A percentile compares a stretch with the other conserved stretches of the same genome.
Conservation (phyloP, 53 echinoderm and acorn worm genomes). For the Patiria pectinifera region DNA sequence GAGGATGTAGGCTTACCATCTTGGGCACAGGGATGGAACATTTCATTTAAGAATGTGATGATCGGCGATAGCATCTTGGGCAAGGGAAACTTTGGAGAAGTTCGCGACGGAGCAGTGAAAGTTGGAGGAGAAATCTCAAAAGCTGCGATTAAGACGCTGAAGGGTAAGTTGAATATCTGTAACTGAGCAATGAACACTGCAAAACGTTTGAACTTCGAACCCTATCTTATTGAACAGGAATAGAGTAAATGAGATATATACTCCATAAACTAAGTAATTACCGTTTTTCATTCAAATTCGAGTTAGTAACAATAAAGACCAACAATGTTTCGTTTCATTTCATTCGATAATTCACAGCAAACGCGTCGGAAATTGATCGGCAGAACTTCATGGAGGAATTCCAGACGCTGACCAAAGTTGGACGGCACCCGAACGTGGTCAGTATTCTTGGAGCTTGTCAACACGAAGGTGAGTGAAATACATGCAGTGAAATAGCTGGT, state of each 20-base stretch:
- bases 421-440: constrained; percentile 44
- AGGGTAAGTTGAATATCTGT: background rate
- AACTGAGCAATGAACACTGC: too few relatives aligned
- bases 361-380: background rate
- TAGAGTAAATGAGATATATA: too few relatives aligned
- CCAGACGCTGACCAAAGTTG: constrained; percentile 17
- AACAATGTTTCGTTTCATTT: background rate
- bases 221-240: too few relatives aligned
- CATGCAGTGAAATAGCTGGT: background rate
- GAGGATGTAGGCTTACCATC: constrained; percentile 48
- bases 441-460: constrained; percentile 37
- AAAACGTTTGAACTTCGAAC: background rate
- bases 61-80: background rate
- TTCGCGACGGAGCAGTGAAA: constrained; percentile 9
- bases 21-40: constrained; percentile 23
- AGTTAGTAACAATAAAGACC: too few relatives aligned
- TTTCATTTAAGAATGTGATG: background rate
- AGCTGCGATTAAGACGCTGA: constrained; percentile 45
- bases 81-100: constrained; percentile 35
- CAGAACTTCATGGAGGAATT: constrained; percentile 48
- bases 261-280: too few relatives aligned
- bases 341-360: background rate
- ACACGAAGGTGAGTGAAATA: constrained; percentile 25
- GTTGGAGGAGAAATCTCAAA: background rate
- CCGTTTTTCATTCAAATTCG: too few relatives aligned